Percentiles rank a stretch among this genome's conserved stretches.
These are phyloP conservation scores for Morpho achilles DNA, from an alignment of 2,888 invertebrate genomes.

Conservation along the genomic window DNA sequence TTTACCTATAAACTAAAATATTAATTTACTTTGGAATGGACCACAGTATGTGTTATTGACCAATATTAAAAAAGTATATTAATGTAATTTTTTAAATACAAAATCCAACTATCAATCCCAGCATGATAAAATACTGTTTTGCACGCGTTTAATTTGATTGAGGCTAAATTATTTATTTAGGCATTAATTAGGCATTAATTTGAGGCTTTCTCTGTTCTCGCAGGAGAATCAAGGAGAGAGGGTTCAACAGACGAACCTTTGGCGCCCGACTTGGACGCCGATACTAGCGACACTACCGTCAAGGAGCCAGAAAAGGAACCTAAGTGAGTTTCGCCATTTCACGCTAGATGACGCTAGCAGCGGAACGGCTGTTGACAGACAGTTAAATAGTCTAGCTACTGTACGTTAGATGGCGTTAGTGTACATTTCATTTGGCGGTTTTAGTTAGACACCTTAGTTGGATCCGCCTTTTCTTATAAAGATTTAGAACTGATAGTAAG, in stretches of 20 bases:
- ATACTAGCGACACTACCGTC: slow-evolving; percentile 51
- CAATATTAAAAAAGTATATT: neutral
- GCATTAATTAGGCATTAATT: too few relatives aligned
- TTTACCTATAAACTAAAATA: too few relatives aligned
- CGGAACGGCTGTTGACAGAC: neutral
- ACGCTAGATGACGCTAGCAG: slow-evolving; percentile 4
- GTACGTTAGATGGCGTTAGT: slow-evolving; percentile 1
- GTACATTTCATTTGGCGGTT: neutral
- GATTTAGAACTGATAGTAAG: too few relatives aligned
- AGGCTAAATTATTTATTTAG: too few relatives aligned
- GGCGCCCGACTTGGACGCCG: slow-evolving; percentile 58
- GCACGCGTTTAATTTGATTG: too few relatives aligned
- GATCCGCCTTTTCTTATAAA: too few relatives aligned
- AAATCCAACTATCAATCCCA: neutral
- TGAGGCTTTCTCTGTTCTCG: slow-evolving; percentile 13
- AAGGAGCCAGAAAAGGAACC: slow-evolving; percentile 64
- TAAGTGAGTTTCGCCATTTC: slow-evolving; percentile 34
- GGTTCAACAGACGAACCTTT: slow-evolving; percentile 66
- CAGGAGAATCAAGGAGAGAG: slow-evolving; percentile 66
- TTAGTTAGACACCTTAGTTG: neutral
- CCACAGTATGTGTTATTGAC: neutral
- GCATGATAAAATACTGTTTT: neutral
- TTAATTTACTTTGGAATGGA: too few relatives aligned
- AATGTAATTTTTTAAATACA: neutral
- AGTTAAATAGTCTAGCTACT: neutral